Evolutionary conservation across 1,140 invertebrate species (phyloP).

Genomic region (Neodiprion fabricii): DNA sequence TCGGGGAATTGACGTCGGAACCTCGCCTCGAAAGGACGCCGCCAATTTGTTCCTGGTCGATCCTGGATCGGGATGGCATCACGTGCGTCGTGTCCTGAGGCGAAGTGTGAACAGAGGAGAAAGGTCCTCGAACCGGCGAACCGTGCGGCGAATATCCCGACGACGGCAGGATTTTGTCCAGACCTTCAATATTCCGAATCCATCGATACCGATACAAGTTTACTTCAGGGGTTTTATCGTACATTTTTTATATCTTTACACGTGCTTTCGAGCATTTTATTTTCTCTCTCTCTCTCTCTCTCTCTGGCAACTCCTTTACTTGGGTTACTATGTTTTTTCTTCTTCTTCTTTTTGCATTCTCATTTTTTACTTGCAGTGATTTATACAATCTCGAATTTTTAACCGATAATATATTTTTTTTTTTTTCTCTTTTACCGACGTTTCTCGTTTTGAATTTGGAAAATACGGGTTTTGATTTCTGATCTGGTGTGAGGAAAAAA

Average conservation of each 20-base stretch:
- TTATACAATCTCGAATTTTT: no score
- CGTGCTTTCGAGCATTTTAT: no score
- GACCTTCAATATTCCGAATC: conserved; percentile 43
- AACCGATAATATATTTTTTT: no score
- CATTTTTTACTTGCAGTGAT: no score
- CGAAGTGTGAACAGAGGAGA: conserved; percentile 48
- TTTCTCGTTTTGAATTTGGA: no score
- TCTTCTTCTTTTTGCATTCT: no score
- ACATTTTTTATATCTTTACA: background rate
- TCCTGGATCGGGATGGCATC: conserved; percentile 41
- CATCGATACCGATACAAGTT: background rate
- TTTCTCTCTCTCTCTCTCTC: no score
- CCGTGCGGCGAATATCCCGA: conserved; percentile 47
- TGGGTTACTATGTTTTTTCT: no score
- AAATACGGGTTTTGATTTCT: no score
- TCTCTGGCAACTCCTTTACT: no score
- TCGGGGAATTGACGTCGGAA: conserved; percentile 40
- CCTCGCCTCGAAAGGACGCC: conserved; percentile 43
- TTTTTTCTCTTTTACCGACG: no score
- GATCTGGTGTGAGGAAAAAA: no score
- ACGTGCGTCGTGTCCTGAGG: conserved; percentile 47
- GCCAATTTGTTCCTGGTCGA: conserved; percentile 41
- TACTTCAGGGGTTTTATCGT: background rate
- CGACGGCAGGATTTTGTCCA: conserved; percentile 41
- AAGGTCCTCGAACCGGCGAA: conserved; percentile 47